Conservation (phyloP, 2,888 invertebrate genomes). For the Gortyna flavago region DNA sequence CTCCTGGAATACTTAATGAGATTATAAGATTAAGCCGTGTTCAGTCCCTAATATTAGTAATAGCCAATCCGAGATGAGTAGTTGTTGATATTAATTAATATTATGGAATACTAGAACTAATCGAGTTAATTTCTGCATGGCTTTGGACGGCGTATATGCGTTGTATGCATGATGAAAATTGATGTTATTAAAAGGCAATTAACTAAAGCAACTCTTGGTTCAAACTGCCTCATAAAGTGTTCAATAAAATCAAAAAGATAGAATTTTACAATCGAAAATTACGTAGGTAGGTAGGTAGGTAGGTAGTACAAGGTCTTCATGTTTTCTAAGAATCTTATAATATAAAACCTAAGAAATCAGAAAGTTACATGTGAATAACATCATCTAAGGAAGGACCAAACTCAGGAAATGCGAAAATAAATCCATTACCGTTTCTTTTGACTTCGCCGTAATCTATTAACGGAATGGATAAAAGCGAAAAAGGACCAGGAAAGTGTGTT, state of each 20-base stretch:
- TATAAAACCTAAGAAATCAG: slow-evolving; percentile 13
- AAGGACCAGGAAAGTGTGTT: slow-evolving; percentile 46
- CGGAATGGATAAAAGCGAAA: slow-evolving; percentile 46
- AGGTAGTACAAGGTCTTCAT: neutral
- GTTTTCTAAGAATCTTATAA: neutral
- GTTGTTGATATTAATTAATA: slow-evolving; percentile 52
- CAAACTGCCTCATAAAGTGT: neutral
- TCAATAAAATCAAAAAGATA: neutral
- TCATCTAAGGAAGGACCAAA: slow-evolving; percentile 1
- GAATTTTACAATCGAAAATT: neutral
- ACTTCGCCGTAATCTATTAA: slow-evolving; percentile 58
- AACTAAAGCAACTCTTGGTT: neutral
- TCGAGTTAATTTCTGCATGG: slow-evolving; percentile 5
- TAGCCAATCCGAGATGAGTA: slow-evolving; percentile 42
- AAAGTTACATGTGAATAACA: slow-evolving; percentile 23
- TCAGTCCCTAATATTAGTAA: slow-evolving; percentile 39
- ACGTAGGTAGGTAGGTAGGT: neutral
- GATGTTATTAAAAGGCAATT: neutral
- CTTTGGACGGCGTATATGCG: neutral
- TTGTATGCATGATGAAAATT: slow-evolving; percentile 5
- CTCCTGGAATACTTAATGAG: slow-evolving; percentile 67
- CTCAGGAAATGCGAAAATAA: slow-evolving; percentile 35
- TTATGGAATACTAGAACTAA: slow-evolving; percentile 13
- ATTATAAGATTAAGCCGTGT: slow-evolving; percentile 62
- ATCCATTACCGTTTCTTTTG: slow-evolving; percentile 57